Evolutionary conservation across 2,888 invertebrate genomes (phyloP).

Genomic region (Sinelater perroti): DNA sequence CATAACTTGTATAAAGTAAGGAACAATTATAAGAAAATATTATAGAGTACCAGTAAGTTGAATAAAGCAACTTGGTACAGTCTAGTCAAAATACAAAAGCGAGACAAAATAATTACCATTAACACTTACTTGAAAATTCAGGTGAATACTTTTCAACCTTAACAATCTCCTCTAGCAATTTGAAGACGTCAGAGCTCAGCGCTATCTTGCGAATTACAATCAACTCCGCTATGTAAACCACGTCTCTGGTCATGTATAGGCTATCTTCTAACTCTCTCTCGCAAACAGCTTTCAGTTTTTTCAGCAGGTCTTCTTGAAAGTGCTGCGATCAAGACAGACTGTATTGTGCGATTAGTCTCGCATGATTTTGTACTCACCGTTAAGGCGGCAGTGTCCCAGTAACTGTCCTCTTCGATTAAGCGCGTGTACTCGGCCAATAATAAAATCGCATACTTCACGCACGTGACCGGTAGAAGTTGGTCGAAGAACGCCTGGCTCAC

Average conservation of each 20-base stretch:
- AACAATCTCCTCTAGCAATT: slow-evolving; percentile 7
- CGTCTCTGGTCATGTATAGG: slow-evolving; percentile 23
- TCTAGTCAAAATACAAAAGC: too few relatives aligned
- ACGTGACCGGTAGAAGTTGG: slow-evolving; percentile 19
- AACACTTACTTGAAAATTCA: slow-evolving; percentile 13
- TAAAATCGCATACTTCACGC: slow-evolving; percentile 18
- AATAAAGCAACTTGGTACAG: too few relatives aligned
- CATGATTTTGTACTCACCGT: slow-evolving; percentile 8
- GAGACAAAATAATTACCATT: background rate
- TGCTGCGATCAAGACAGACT: slow-evolving; percentile 13
- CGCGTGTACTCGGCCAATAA: slow-evolving; percentile 15
- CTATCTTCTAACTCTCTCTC: slow-evolving; percentile 3
- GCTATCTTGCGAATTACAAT: slow-evolving; percentile 3
- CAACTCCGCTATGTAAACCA: slow-evolving; percentile 21
- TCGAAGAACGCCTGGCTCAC: slow-evolving; percentile 19
- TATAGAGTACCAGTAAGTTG: too few relatives aligned
- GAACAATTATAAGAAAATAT: too few relatives aligned
- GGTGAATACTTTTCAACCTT: background rate
- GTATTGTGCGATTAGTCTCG: background rate
- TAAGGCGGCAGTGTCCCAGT: slow-evolving; percentile 18
- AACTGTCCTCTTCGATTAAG: slow-evolving; percentile 18
- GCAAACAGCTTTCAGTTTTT: slow-evolving; percentile 18
- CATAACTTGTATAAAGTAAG: too few relatives aligned
- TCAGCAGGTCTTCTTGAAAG: slow-evolving; percentile 17
- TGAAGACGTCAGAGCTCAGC: slow-evolving; percentile 8